phyloP scores from a whole-genome alignment of 2,113 vertebrate genomes.

The Budorcas taxicolor region DNA sequence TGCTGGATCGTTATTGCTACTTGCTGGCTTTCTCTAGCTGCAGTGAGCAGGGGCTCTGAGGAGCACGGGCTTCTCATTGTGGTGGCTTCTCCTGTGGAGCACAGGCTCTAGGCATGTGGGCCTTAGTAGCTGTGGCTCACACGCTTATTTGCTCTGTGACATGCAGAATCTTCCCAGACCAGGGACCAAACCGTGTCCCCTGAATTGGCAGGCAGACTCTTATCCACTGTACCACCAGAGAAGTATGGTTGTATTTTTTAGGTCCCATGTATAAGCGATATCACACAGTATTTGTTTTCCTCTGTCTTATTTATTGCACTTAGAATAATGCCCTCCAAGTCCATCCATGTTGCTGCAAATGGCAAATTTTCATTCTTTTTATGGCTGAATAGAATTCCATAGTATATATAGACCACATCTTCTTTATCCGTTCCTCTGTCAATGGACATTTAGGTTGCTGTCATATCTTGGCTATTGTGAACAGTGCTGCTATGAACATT shows the following conservation, averaged over 20 bases:
- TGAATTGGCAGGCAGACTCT: background rate
- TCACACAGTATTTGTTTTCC: background rate
- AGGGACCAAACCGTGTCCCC: background rate
- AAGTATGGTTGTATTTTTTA: background rate
- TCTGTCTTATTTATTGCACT: background rate
- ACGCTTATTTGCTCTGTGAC: background rate
- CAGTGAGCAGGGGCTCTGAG: background rate
- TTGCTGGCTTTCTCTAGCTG: background rate
- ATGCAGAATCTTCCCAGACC: background rate
- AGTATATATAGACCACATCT: background rate
- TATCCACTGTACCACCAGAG: background rate
- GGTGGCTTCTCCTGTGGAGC: background rate
- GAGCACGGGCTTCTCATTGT: background rate
- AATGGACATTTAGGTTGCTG: background rate
- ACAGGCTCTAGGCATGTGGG: background rate
- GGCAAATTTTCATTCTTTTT: background rate
- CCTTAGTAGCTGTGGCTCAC: background rate
- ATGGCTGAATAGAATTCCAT: background rate
- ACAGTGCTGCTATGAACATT: background rate
- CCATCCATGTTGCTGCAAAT: background rate
- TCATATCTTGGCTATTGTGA: background rate
- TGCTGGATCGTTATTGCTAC: background rate
- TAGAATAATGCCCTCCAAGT: background rate
- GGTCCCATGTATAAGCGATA: background rate
- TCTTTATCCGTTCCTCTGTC: background rate